Conservation (phyloP, 2,113 vertebrate species). For the Aviceda subcristata region DNA sequence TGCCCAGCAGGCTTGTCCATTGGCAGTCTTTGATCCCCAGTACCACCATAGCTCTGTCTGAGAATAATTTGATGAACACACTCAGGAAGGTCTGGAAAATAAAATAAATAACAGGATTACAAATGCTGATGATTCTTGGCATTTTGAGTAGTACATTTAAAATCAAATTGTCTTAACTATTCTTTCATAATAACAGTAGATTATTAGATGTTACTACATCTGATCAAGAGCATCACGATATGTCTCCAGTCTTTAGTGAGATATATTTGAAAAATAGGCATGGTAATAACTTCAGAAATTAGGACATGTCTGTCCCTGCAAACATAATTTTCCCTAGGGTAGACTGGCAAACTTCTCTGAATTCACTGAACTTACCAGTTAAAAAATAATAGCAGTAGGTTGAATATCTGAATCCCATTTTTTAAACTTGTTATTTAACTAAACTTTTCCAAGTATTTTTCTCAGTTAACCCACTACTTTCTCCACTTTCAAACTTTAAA, state of each 20-base stretch:
- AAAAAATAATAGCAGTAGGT: background rate
- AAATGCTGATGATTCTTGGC: background rate
- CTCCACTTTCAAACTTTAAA: background rate
- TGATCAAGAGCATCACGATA: background rate
- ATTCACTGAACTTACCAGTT: background rate
- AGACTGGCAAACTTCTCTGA: background rate
- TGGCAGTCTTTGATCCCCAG: background rate
- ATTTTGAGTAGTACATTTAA: background rate
- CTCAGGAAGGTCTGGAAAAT: background rate
- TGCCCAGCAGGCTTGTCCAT: background rate
- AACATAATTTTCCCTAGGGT: background rate
- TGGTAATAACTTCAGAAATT: background rate
- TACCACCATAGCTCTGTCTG: background rate
- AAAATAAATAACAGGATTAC: background rate
- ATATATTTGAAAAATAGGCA: background rate
- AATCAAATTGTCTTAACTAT: background rate
- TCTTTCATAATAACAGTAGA: background rate
- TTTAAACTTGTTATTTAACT: background rate
- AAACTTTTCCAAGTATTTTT: background rate
- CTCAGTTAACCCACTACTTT: background rate
- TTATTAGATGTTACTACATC: background rate
- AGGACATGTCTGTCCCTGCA: background rate
- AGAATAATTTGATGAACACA: background rate
- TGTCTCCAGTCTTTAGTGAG: background rate
- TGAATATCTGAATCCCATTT: background rate